Base-by-base conservation (phyloP, 2,797 vertebrate genomes). In the Pangasius macronema region DNA sequence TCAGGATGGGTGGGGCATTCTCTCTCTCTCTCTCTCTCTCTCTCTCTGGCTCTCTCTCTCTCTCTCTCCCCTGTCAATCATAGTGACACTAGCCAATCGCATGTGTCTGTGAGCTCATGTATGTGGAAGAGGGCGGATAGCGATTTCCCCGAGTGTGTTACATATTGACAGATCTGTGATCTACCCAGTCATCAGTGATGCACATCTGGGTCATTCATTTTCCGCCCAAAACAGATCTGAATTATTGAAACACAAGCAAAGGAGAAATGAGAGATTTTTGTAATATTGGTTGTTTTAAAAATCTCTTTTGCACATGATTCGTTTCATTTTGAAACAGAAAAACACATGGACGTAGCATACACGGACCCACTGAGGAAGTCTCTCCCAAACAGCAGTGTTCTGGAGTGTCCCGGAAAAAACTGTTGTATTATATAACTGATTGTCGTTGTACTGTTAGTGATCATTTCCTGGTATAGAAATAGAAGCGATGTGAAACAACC, bases 391-490 rank as follows among this genome's bases (percentile, higher is more conserved):
- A 22, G 36, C 30, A 57, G 14, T 22, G 16, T 76, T 3, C 3
- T 3, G 75, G 24, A 57, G 51, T 36, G 53, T 57, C 30, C 55
- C 57, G 36, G 79, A 59, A 33, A 5, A 82, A 63, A 65, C 61
- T 30, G 16, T 3, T 4, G 22, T 8, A 39, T 53, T 84, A 53
- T 22, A 39, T 84, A 84, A 72, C 20, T 3, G 20, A 36, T 72
- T 68, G 82, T 68, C 14, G 11, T 24, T 9, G 49, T 24, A 16
- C 16, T 1, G 9, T 68, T 70, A 53, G 30, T 70, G 63, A 70
- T 53, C n/a, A 5, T 70, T 53, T 68, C 82, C 82, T 51, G 42
- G 39, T 4, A 49, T 67, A 51, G 59, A 83, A 68, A 83, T 83
- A 9, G 49, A 72, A 36, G 65, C 18, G 16, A n/a, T 3, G 10